phyloP scores from a whole-genome alignment of 2,888 invertebrate species.

The Anorthoa munda region DNA sequence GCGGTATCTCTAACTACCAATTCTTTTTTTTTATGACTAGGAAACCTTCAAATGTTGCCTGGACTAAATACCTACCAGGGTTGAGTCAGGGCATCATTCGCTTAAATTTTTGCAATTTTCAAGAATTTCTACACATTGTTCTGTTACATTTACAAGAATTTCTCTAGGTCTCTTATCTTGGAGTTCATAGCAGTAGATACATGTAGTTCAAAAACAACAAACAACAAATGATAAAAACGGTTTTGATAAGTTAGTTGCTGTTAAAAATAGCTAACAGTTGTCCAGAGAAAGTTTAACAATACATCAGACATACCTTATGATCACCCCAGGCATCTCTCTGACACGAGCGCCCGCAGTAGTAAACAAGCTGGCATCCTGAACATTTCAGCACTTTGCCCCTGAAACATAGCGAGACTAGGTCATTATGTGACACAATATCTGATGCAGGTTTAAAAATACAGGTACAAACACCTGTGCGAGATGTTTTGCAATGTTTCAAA shows the following conservation, averaged over 20 bases:
- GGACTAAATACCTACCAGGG: no score
- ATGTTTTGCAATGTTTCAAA: constrained; percentile 11
- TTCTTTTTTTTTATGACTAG: background rate
- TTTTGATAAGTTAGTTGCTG: no score
- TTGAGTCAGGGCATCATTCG: no score
- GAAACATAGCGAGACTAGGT: constrained; percentile 72
- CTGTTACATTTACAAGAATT: background rate
- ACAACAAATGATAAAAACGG: background rate
- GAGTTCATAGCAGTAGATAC: background rate
- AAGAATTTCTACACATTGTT: background rate
- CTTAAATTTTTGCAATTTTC: no score
- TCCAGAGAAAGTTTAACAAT: constrained; percentile 5
- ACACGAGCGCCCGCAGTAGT: constrained; percentile 95
- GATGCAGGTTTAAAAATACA: constrained; percentile 51
- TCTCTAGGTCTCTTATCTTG: background rate
- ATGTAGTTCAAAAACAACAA: background rate
- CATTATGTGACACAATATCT: constrained; percentile 41
- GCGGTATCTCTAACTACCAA: no score
- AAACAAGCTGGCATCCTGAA: constrained; percentile 95
- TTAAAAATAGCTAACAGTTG: background rate
- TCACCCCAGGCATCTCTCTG: constrained; percentile 95
- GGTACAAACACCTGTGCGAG: constrained; percentile 13
- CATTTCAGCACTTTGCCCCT: constrained; percentile 95
- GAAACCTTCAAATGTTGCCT: no score
- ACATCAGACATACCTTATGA: constrained; percentile 92